A percentile compares a stretch with the other conserved stretches of the same genome.
Conservation (phyloP, 2,113 vertebrate species). For the Anarrhichthys ocellatus region DNA sequence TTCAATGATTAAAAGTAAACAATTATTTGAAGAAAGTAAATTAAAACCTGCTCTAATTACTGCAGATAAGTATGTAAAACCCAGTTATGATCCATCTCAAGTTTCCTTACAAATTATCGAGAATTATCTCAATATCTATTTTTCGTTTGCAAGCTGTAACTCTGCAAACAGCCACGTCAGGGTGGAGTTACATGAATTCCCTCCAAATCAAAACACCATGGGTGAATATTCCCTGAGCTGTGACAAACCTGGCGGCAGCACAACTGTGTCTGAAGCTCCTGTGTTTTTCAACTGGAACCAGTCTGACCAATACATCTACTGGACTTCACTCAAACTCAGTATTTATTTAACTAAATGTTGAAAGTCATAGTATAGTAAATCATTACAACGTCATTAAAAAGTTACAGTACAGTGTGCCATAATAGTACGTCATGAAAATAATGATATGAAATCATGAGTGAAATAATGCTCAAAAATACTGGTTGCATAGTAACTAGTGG, state of each 20-base stretch:
- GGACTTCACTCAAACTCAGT: constrained; percentile 17
- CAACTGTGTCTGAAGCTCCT: constrained; percentile 17
- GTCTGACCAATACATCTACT: background rate
- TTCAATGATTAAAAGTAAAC: background rate
- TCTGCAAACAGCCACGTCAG: constrained; percentile 26
- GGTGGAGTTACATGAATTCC: constrained; percentile 47
- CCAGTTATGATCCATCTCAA: too few relatives aligned
- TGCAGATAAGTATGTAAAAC: background rate
- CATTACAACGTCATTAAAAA: background rate
- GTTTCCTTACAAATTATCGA: background rate
- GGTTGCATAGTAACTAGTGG: too few relatives aligned
- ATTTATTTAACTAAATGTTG: constrained; percentile 17
- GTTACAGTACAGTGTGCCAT: background rate
- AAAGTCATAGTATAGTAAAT: background rate
- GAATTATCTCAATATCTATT: background rate
- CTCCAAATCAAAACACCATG: constrained; percentile 23
- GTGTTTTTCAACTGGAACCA: constrained; percentile 24
- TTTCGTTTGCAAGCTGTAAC: background rate
- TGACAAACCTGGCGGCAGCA: constrained; percentile 32
- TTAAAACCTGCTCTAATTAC: background rate
- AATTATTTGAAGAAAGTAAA: background rate
- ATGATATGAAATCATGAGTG: background rate
- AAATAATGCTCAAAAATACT: too few relatives aligned
- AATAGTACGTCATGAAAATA: background rate
- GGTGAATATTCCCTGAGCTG: constrained; percentile 32